Base-by-base conservation (phyloP, 2,888 invertebrate genomes). In the Brachycybe producta region DNA sequence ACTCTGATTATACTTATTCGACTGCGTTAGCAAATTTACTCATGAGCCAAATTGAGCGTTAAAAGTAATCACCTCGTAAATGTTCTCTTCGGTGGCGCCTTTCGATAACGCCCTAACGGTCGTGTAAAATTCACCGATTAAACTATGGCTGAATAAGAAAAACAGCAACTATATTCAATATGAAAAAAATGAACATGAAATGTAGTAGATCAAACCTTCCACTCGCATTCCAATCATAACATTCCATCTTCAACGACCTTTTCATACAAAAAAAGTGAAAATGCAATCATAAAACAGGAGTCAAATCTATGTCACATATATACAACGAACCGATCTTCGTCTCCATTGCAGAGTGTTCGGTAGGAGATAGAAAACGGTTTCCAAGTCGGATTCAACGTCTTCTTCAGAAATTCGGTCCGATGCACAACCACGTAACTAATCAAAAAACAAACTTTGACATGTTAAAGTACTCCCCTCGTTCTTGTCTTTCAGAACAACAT, bases 151-250 rank as follows among this genome's bases (percentile, higher is more conserved):
- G n/a, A n/a, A n/a, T n/a, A n/a, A n/a, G n/a, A n/a, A n/a, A n/a
- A n/a, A n/a, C n/a, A n/a, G n/a, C n/a, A n/a, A n/a, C n/a, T n/a
- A n/a, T n/a, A n/a, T n/a, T n/a, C n/a, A n/a, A n/a, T n/a, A n/a
- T n/a, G n/a, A n/a, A n/a, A n/a, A n/a, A n/a, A n/a, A n/a, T n/a
- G n/a, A n/a, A n/a, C n/a, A n/a, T n/a, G n/a, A n/a, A n/a, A n/a
- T n/a, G n/a, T n/a, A n/a, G n/a, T n/a, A n/a, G n/a, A n/a, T n/a
- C n/a, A n/a, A n/a, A n/a, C n/a, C n/a, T 63, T 35, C 72, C 71
- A 61, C 66, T 67, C 35, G 63, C 64, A 59, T 73, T 70, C 67
- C 72, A 71, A 58, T 74, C 73, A 60, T 62, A 72, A 56, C 73
- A 73, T 51, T 69, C 70, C 41, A 75, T 61, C 57, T 67, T 67